phyloP scores from a whole-genome alignment of 2,888 invertebrate species.

The Caenorhabditis panamensis region DNA sequence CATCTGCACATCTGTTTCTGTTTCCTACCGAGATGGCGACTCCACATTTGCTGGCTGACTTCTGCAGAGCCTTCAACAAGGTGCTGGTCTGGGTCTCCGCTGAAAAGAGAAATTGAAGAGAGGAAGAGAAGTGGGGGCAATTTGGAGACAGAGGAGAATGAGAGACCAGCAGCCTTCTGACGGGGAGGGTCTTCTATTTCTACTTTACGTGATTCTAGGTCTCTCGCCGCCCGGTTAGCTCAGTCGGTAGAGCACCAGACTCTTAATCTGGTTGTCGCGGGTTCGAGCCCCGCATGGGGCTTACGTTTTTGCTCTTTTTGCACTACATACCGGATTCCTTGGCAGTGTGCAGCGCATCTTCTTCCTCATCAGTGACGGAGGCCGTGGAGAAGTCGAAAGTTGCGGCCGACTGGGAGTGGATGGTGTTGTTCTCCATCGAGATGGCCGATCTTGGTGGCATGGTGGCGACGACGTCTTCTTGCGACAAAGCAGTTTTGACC shows the following conservation, averaged over 20 bases:
- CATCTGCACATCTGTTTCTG: background rate
- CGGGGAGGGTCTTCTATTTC: background rate
- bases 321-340: slow-evolving; percentile 22
- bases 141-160: background rate
- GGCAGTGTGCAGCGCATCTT: slow-evolving; percentile 37
- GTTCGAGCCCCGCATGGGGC: slow-evolving; percentile 80
- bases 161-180: background rate
- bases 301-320: slow-evolving; percentile 31
- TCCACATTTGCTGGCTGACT: slow-evolving; percentile 39
- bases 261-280: slow-evolving; percentile 80
- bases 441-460: slow-evolving; percentile 4
- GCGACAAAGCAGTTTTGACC: slow-evolving; percentile 20
- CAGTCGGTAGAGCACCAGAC: slow-evolving; percentile 81
- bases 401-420: background rate
- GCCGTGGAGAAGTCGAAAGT: slow-evolving; percentile 26
- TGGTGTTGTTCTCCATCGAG: background rate
- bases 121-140: background rate
- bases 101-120: slow-evolving; percentile 13
- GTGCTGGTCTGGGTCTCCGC: slow-evolving; percentile 6
- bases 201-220: background rate
- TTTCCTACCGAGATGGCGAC: slow-evolving; percentile 23
- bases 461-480: background rate
- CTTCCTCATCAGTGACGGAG: slow-evolving; percentile 23
- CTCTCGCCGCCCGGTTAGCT: slow-evolving; percentile 76
- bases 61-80: slow-evolving; percentile 29